Conservation (phyloP, 2,888 invertebrate species). For the Caenorhabditis sp. region DNA sequence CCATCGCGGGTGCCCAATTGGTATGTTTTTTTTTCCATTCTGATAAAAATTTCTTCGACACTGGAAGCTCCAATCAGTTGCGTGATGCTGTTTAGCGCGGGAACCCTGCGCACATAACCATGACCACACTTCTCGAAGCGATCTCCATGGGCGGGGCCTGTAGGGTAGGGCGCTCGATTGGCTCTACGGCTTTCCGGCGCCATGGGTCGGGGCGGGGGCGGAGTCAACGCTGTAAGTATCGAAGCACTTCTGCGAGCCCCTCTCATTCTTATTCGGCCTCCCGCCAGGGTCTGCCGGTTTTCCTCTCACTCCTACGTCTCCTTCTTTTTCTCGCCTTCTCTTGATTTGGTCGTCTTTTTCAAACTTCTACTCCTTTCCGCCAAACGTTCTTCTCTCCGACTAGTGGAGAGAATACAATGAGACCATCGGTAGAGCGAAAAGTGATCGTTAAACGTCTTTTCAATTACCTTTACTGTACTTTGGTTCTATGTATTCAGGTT, state of each 20-base stretch:
- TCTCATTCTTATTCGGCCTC: constrained; percentile 13
- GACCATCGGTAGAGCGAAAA: no score
- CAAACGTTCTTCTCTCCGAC: no score
- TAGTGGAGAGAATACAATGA: no score
- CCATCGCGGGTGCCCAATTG: constrained; percentile 18
- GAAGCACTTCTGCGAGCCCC: constrained; percentile 18
- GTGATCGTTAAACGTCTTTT: no score
- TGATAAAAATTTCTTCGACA: not conserved
- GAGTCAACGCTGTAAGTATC: constrained; percentile 18
- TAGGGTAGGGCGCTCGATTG: not conserved
- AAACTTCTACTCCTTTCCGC: not conserved
- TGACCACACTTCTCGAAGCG: constrained; percentile 1
- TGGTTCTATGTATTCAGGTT: no score
- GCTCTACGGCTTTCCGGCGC: not conserved
- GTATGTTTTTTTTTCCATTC: constrained; percentile 14
- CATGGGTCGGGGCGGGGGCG: constrained; percentile 33
- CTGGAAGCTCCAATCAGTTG: no score
- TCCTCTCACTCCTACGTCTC: not conserved
- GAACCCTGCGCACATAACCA: constrained; percentile 1
- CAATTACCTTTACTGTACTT: no score
- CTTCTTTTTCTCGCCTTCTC: not conserved
- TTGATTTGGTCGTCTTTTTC: not conserved
- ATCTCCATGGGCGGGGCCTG: not conserved
- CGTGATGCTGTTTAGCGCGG: not conserved
- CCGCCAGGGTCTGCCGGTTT: constrained; percentile 1